These are phyloP conservation scores for Plecturocebus donacophilus DNA, from an alignment of 2,113 vertebrate species.

Conservation along the genomic window DNA sequence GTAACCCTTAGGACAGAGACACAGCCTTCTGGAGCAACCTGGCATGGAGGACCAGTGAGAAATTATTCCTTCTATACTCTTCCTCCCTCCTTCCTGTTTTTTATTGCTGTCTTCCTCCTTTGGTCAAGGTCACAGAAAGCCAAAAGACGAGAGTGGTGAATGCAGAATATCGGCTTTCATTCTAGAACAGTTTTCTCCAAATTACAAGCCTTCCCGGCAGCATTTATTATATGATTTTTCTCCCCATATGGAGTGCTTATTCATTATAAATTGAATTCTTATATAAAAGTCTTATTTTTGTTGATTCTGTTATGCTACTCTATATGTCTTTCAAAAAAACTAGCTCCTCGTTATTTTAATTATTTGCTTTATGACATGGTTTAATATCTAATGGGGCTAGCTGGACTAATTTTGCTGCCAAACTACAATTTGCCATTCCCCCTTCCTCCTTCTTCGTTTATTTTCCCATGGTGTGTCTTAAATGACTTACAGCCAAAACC, in stretches of 20 bases:
- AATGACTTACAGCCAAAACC: background rate
- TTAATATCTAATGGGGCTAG: background rate
- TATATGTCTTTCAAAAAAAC: background rate
- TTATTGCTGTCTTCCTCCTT: background rate
- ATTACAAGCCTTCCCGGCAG: too few species aligned
- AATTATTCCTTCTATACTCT: fast-evolving
- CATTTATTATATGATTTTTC: background rate
- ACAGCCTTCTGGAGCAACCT: background rate
- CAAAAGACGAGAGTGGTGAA: fast-evolving
- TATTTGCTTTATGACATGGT: background rate
- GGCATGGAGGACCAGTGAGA: fast-evolving
- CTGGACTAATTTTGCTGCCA: background rate
- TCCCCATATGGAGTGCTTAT: background rate
- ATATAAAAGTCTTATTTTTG: background rate
- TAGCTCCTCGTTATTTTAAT: background rate
- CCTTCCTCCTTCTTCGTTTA: background rate
- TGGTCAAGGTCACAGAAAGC: background rate
- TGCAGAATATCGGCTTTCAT: fast-evolving
- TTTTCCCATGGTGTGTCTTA: background rate
- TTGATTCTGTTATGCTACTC: background rate
- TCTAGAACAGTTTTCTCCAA: background rate
- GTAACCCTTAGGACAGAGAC: too few species aligned
- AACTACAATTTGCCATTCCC: background rate
- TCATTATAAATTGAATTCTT: background rate
- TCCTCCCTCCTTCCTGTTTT: too few species aligned